Conservation (phyloP, 2,113 vertebrate species). For the Nestor notabilis region DNA sequence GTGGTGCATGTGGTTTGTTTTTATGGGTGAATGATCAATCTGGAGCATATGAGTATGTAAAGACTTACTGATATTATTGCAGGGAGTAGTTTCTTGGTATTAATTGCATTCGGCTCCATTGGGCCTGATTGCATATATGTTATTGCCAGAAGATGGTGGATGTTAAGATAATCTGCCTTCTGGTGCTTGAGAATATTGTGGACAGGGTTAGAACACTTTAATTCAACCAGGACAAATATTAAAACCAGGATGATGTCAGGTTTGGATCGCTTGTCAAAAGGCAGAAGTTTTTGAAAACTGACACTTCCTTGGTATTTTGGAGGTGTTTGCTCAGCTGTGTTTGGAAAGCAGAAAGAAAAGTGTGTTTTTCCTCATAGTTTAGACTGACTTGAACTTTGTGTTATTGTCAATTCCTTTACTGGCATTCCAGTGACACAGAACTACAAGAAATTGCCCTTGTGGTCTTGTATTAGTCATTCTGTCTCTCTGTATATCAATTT, state of each 20-base stretch:
- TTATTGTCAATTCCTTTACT: background rate
- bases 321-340: constrained; percentile 16
- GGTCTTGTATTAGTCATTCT: background rate
- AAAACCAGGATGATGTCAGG: background rate
- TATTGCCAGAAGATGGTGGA: background rate
- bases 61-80: background rate
- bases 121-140: background rate
- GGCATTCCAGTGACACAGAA: background rate
- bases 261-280: constrained; percentile 2
- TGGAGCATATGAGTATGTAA: background rate
- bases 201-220: background rate
- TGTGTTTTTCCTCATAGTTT: background rate
- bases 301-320: background rate
- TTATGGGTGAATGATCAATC: background rate
- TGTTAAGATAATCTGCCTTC: background rate
- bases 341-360: background rate
- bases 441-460: background rate
- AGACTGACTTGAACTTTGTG: background rate
- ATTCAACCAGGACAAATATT: background rate
- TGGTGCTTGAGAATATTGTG: background rate
- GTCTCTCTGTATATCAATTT: background rate
- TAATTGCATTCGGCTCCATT: background rate
- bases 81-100: background rate
- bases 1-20: too few relatives aligned
- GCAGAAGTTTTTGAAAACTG: background rate